Evolutionary conservation across 2,797 vertebrate species (phyloP).

Genomic region (Gymnoscopelus braueri): DNA sequence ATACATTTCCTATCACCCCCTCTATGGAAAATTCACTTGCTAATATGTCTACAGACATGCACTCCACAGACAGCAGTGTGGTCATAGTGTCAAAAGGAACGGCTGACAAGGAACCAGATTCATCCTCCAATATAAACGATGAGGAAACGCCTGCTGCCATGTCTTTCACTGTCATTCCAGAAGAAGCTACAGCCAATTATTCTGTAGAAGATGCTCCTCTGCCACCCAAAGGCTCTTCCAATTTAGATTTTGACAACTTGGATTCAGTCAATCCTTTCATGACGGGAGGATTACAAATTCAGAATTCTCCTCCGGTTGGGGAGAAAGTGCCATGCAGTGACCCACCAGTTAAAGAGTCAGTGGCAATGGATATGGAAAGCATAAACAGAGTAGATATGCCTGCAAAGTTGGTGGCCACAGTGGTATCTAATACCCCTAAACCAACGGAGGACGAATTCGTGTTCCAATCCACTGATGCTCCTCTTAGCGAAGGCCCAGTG

Average conservation of each 20-base stretch:
- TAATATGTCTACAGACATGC: conserved; percentile 59
- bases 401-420: conserved; percentile 37
- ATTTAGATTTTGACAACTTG: too few species aligned
- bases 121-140: conserved; percentile 31
- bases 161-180: not conserved
- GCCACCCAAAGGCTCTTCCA: conserved; percentile 1
- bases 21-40: conserved; percentile 78
- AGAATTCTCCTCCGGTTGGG: conserved; percentile 50
- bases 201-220: conserved; percentile 64
- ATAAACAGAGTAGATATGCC: not conserved
- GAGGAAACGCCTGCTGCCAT: conserved; percentile 19
- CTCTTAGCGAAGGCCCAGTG: conserved; percentile 60
- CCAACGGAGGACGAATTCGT: conserved; percentile 20
- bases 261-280: too few species aligned
- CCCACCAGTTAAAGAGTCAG: conserved; percentile 49
- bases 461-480: not conserved
- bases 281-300: too few species aligned
- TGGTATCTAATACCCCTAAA: conserved; percentile 20
- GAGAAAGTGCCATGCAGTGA: conserved; percentile 27
- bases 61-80: conserved; percentile 77
- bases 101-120: conserved; percentile 6
- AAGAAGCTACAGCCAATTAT: conserved; percentile 8
- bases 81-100: conserved; percentile 61
- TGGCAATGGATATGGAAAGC: conserved; percentile 32
- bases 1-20: conserved; percentile 74